Base-by-base conservation (phyloP, 2,113 vertebrate species). In the Antechinus stuartii region DNA sequence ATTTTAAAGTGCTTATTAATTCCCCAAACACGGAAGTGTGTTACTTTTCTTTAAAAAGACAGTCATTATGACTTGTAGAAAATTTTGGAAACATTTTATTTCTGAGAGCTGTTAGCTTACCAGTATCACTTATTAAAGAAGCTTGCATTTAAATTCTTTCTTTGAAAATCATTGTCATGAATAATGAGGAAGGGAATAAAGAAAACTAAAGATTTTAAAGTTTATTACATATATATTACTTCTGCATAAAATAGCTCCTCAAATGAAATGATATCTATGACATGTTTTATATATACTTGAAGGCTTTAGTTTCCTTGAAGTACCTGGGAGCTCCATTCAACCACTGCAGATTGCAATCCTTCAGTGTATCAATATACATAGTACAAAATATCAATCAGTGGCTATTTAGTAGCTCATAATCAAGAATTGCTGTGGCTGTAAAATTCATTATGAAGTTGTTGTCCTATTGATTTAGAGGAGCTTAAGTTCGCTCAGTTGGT, bases 1-100 rank as follows among this genome's bases (percentile, higher is more conserved):
- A 23, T 42, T 84, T 84, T 76, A 42, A 52, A 52, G 50, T 52
- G 50, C 50, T 52, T 84, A 8, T 84, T 42, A 22, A 84, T 42
- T 8, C 6, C 35, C n/a, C 35, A 84, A 42, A 53, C 2, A 26
- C 19, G 90, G 52, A 90, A 93, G 12, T 56, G n/a, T 91, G 52
- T 52, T 94, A 61, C 52, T 93, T 89, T 35, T 93, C 68, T 93
- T 54, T 54, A 49, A 93, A 93, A 26, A 53, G 27, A 89, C 25
- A 89, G 11, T 42, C n/a, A 89, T 54, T 84, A 23, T 93, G 19
- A 54, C 24, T n/a, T 54, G 68, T 16, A 93, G 52, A 89, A 24
- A 35, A 27, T 89, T 89, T 27, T 5, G 2, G n/a, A 47, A 84
- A 42, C 19, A 35, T 93, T 93, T 54, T 54, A 11, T 27, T 89